phyloP scores from a whole-genome alignment of 2,113 vertebrate genomes.

The Apeltes quadracus region DNA sequence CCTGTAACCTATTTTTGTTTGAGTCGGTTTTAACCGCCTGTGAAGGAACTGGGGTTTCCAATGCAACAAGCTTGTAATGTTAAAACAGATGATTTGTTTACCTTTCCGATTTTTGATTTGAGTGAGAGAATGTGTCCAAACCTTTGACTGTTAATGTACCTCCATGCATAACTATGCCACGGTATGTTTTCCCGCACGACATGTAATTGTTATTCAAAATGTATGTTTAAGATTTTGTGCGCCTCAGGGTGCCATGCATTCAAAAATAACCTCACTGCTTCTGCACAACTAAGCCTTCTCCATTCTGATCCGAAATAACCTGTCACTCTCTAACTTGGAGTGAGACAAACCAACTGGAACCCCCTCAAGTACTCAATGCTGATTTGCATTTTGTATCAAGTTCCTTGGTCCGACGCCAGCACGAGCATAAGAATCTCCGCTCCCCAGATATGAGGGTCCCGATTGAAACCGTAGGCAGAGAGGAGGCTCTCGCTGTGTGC shows the following conservation, averaged over 20 bases:
- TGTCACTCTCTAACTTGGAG: slow-evolving; percentile 65
- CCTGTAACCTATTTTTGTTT: slow-evolving; percentile 58
- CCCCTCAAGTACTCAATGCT: slow-evolving; percentile 67
- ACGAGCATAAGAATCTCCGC: slow-evolving; percentile 57
- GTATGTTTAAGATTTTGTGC: slow-evolving; percentile 31
- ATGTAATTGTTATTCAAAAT: slow-evolving; percentile 23
- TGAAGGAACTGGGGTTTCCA: slow-evolving; percentile 41
- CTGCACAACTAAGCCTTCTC: slow-evolving; percentile 44
- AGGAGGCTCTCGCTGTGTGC: slow-evolving; percentile 54
- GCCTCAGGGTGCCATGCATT: slow-evolving; percentile 18
- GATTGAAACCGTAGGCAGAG: slow-evolving; percentile 73
- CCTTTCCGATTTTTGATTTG: no score
- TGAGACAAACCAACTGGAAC: slow-evolving; percentile 72
- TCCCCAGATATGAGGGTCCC: slow-evolving; percentile 67
- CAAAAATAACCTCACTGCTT: slow-evolving; percentile 59
- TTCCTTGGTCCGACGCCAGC: slow-evolving; percentile 69
- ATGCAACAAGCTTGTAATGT: slow-evolving; percentile 22
- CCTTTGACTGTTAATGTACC: not conserved
- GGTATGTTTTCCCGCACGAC: slow-evolving; percentile 12
- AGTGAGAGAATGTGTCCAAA: no score
- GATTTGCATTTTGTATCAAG: slow-evolving; percentile 76
- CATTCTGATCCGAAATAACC: slow-evolving; percentile 51
- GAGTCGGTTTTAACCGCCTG: slow-evolving; percentile 44
- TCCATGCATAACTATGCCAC: slow-evolving; percentile 40
- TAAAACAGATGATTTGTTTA: slow-evolving; percentile 49